phyloP scores from a whole-genome alignment of 2,113 vertebrate species.

The Candoia aspera region DNA sequence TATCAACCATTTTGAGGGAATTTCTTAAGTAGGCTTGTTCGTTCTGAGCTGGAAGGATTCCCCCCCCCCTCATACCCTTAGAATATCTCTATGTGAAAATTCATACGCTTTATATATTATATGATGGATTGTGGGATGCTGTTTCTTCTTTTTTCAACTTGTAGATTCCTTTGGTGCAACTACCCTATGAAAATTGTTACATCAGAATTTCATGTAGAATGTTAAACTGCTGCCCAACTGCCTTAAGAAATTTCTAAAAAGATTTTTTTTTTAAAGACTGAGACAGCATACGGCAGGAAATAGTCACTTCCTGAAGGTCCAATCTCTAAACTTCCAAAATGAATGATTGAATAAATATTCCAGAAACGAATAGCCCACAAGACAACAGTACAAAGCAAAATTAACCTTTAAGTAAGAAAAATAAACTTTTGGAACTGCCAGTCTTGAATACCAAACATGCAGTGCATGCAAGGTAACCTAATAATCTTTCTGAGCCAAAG shows the following conservation, averaged over 20 bases:
- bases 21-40: neutral
- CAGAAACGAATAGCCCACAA: neutral
- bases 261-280: neutral
- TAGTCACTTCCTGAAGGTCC: neutral
- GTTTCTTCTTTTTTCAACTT: neutral
- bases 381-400: neutral
- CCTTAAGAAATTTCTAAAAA: neutral
- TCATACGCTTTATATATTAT: neutral
- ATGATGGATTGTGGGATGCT: neutral
- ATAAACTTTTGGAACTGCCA: neutral
- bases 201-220: neutral
- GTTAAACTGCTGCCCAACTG: neutral
- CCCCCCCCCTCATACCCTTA: neutral
- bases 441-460: neutral
- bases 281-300: neutral
- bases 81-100: neutral
- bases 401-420: neutral
- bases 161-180: no score
- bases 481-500: neutral
- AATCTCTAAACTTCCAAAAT: neutral
- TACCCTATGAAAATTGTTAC: no score
- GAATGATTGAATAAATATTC: neutral
- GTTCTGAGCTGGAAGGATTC: neutral
- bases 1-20: neutral
- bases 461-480: neutral